Percentiles rank a stretch among this genome's conserved stretches.
These are phyloP conservation scores for Meda fulgida DNA, from an alignment of 2,797 vertebrate species.

Conservation along the genomic window DNA sequence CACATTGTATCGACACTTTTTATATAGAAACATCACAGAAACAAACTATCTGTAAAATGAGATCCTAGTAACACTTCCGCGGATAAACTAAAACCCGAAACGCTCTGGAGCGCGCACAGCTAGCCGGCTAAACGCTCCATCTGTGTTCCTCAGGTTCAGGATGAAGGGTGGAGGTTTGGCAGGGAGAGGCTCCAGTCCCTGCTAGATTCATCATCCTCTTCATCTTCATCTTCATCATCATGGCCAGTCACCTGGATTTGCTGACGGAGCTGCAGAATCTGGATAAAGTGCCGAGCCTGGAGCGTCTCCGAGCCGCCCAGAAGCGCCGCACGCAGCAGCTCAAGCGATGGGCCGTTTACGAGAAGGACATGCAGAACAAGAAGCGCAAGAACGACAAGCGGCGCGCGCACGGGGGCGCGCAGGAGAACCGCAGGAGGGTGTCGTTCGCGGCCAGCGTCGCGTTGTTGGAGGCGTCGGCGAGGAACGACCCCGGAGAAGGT, in stretches of 20 bases:
- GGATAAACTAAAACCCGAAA: no score
- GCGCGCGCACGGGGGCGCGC: slow-evolving; percentile 69
- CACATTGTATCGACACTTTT: no score
- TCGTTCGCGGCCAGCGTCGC: slow-evolving; percentile 92
- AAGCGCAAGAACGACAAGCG: slow-evolving; percentile 91
- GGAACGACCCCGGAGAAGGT: slow-evolving; percentile 97
- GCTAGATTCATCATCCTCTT: slow-evolving; percentile 56
- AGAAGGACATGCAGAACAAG: slow-evolving; percentile 95
- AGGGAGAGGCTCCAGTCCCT: slow-evolving; percentile 69
- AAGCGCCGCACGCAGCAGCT: slow-evolving; percentile 95
- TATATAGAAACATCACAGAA: no score
- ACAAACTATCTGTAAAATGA: no score
- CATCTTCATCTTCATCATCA: slow-evolving; percentile 59
- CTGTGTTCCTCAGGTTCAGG: slow-evolving; percentile 44
- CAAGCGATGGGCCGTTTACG: slow-evolving; percentile 94
- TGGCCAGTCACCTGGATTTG: slow-evolving; percentile 95
- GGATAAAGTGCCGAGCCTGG: slow-evolving; percentile 94
- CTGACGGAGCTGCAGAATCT: slow-evolving; percentile 94
- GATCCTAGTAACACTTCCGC: no score
- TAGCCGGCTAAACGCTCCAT: neutral
- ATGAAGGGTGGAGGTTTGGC: slow-evolving; percentile 68
- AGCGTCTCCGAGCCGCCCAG: slow-evolving; percentile 93
- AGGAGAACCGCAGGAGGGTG: slow-evolving; percentile 81
- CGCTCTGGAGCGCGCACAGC: no score
- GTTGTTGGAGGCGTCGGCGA: slow-evolving; percentile 91